A percentile compares a stretch with the other conserved stretches of the same genome.
phyloP scores from a whole-genome alignment of 2,797 vertebrate species.

The Lacerta viridis region DNA sequence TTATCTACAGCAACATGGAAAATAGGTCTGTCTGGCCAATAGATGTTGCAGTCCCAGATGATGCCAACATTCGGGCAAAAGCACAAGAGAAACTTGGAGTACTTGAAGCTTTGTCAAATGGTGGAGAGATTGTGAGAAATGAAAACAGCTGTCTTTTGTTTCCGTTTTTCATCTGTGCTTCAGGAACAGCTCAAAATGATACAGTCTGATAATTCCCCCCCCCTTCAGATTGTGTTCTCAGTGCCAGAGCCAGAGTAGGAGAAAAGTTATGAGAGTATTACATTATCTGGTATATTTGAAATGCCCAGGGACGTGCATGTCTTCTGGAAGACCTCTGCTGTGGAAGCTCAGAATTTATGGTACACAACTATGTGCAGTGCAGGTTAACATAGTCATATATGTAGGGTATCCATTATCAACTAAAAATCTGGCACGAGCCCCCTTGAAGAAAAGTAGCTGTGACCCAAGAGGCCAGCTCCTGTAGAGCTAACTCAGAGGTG shows the following conservation, averaged over 20 bases:
- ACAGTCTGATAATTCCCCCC: constrained; percentile 20
- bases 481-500: too few relatives aligned
- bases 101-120: constrained; percentile 60
- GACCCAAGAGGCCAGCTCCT: too few relatives aligned
- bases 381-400: too few relatives aligned
- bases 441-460: too few relatives aligned
- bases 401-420: too few relatives aligned
- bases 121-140: constrained; percentile 53
- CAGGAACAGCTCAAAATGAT: constrained; percentile 44
- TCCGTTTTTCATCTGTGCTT: constrained; percentile 64
- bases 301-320: neutral
- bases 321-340: neutral
- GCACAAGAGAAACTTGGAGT: constrained; percentile 55
- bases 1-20: constrained; percentile 62
- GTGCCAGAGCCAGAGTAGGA: neutral
- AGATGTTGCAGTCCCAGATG: constrained; percentile 42
- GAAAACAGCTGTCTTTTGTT: constrained; percentile 61
- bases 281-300: neutral
- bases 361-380: constrained; percentile 6
- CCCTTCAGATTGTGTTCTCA: neutral
- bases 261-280: neutral
- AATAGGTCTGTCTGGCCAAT: constrained; percentile 47
- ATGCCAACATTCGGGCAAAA: constrained; percentile 56
- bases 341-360: constrained; percentile 14
- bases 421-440: too few relatives aligned